A percentile compares a stretch with the other conserved stretches of the same genome.
Conservation (phyloP, 2,113 vertebrate species). For the Clarias magur region DNA sequence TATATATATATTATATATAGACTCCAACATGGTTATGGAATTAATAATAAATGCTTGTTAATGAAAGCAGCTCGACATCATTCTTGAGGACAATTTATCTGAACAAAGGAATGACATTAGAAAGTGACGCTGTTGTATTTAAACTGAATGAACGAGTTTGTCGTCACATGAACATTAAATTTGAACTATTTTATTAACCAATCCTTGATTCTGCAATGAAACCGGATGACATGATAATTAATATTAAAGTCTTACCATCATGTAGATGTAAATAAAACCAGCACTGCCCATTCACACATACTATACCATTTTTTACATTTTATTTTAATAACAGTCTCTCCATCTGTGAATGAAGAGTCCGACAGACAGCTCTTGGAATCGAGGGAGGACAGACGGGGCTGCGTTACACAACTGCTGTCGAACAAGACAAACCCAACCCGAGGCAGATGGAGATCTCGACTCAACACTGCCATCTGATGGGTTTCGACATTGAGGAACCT, state of each 20-base stretch:
- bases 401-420: conserved; percentile 35
- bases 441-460: conserved; percentile 20
- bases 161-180: neutral
- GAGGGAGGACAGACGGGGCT: conserved; percentile 13
- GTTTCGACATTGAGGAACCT: neutral
- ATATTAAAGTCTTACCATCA: neutral
- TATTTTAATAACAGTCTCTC: neutral
- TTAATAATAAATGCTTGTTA: neutral
- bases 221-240: neutral
- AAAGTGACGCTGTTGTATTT: neutral
- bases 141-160: neutral
- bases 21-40: neutral
- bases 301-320: neutral
- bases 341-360: neutral
- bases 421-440: neutral
- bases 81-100: neutral
- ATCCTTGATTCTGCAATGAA: neutral
- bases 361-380: neutral
- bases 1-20: neutral
- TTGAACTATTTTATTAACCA: neutral
- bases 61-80: neutral
- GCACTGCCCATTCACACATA: neutral
- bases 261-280: neutral
- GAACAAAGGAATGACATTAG: neutral
- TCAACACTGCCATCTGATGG: conserved; percentile 66